phyloP scores from a whole-genome alignment of 2,888 invertebrate genomes.

The Archips crataeganus region DNA sequence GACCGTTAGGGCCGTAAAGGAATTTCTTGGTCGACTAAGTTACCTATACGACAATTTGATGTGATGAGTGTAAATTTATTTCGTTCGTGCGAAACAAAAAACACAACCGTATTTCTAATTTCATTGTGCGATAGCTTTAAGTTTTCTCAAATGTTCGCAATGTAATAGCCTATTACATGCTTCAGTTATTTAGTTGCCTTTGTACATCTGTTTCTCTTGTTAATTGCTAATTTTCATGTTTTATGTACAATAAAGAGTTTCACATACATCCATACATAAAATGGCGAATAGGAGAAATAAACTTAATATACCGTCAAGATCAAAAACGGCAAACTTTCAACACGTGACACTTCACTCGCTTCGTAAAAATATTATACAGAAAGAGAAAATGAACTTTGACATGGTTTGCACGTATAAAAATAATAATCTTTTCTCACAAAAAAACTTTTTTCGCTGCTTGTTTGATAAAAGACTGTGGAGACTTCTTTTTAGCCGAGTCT shows the following conservation, averaged over 20 bases:
- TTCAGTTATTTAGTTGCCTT: too few species aligned
- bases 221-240: too few species aligned
- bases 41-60: too few species aligned
- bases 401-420: conserved; percentile 17
- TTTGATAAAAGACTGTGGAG: conserved; percentile 15
- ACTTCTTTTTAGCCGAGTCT: conserved; percentile 29
- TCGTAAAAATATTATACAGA: conserved; percentile 9
- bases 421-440: conserved; percentile 19
- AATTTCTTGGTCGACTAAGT: too few species aligned
- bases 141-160: not conserved
- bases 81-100: not conserved
- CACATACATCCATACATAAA: too few species aligned
- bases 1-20: too few species aligned
- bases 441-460: conserved; percentile 1
- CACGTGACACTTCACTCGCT: not conserved
- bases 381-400: conserved; percentile 17
- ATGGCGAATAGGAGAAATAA: too few species aligned
- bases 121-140: not conserved
- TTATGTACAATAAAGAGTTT: too few species aligned
- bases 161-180: not conserved
- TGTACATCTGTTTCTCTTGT: too few species aligned
- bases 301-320: not conserved
- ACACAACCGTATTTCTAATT: not conserved
- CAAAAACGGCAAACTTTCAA: conserved; percentile 1
- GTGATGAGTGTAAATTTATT: too few species aligned